Evolutionary conservation across 1,140 invertebrate species (phyloP), one percentile per base, ranked within the genome.

Genomic region (Rhopalosiphum maidis): DNA sequence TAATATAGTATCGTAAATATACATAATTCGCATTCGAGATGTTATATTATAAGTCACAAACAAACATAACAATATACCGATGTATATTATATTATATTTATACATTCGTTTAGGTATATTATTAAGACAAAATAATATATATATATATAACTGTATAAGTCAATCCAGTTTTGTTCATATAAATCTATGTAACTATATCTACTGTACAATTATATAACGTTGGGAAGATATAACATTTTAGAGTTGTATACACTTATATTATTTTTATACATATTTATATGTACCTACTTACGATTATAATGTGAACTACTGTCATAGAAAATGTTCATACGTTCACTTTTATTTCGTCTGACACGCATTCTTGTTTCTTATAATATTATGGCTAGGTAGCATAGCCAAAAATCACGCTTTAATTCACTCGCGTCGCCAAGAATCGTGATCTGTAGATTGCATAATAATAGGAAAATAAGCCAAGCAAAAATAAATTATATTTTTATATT

Each of bases 391-490:
- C 77, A 60, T 85, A 93, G 35, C 46, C 91, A 41, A 93, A 85
- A 85, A 86, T 85, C 77, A n/a, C 23, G n/a, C 77, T 41, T 92
- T 18, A 83, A 83, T 85, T 85, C 91, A 54, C 91, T 85, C 2
- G 43, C 68, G 43, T 92, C 48, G 91, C 91, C 91, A 86, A 93
- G n/a, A 93, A 93, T 85, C 77, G 91, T 93, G 77, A 93, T 93
- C 15, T 77, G n/a, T 41, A 86, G 2, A 51, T 93, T 93, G 48
- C 91, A 37, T 85, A 93, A 93, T 55, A 93, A 85, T 51, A 35
- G 82, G 15, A 93, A 93, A 82, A 93, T 85, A 86, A 92, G 23
- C 35, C 35, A 6, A 54, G 18, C 23, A 54, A 93, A 85, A 93
- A 77, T 82, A 91, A 91, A 82, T 46, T n/a, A 82, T 51, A 92